Conservation (phyloP, 2,113 vertebrate species). For the Gorsachius goisagi region DNA sequence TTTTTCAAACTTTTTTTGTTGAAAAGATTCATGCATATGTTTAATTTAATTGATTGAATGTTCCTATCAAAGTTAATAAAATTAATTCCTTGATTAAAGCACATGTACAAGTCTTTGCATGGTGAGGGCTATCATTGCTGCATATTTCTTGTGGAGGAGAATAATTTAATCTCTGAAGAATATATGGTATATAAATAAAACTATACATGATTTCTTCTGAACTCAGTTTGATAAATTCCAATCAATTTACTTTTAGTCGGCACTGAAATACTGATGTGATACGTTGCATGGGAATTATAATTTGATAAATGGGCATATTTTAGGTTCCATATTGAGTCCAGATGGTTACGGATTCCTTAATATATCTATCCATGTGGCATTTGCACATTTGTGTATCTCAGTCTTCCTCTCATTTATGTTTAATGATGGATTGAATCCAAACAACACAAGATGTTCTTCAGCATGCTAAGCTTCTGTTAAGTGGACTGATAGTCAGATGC, state of each 20-base stretch:
- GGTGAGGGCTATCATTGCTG: not conserved
- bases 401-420: slow-evolving; percentile 68
- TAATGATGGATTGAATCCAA: slow-evolving; percentile 77
- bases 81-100: not conserved
- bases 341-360: slow-evolving; percentile 73
- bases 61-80: not conserved
- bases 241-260: slow-evolving; percentile 60
- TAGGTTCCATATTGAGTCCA: slow-evolving; percentile 71
- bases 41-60: not conserved
- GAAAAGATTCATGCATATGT: not conserved
- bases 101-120: not conserved
- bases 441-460: slow-evolving; percentile 77
- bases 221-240: slow-evolving; percentile 32
- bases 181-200: not conserved
- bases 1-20: not conserved
- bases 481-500: slow-evolving; percentile 29
- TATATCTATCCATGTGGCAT: slow-evolving; percentile 71
- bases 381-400: slow-evolving; percentile 65
- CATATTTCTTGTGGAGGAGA: not conserved
- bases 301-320: slow-evolving; percentile 73
- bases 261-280: slow-evolving; percentile 62
- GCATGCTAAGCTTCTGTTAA: slow-evolving; percentile 67
- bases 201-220: not conserved
- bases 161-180: not conserved
- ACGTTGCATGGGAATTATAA: slow-evolving; percentile 55